A percentile compares a stretch with the other conserved stretches of the same genome.
Evolutionary conservation across 2,888 invertebrate species (phyloP).

Genomic region (Cantharis rufa): DNA sequence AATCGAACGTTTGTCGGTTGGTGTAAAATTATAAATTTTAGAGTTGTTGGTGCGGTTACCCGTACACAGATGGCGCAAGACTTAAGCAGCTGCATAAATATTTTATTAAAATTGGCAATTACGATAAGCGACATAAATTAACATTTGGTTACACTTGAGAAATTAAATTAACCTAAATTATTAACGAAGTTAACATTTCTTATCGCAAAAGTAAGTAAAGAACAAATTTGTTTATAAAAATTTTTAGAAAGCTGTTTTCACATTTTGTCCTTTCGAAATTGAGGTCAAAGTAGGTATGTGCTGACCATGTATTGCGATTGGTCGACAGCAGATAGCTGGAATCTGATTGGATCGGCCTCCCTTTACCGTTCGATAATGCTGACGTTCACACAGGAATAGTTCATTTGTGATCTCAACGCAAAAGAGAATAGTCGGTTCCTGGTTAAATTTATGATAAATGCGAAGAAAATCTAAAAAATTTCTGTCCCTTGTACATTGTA

Average conservation of each 20-base stretch:
- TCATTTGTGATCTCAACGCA: slow-evolving; percentile 58
- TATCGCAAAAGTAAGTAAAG: too few relatives aligned
- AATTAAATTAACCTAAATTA: not conserved
- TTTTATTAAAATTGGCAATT: not conserved
- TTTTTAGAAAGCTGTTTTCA: not conserved
- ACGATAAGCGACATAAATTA: not conserved
- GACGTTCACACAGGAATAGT: slow-evolving; percentile 45
- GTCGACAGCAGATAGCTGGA: slow-evolving; percentile 28
- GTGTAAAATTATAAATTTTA: not conserved
- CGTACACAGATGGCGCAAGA: not conserved
- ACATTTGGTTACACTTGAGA: not conserved
- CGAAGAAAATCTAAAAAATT: slow-evolving; percentile 51
- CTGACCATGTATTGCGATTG: slow-evolving; percentile 39
- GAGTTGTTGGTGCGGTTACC: not conserved
- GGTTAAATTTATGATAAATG: slow-evolving; percentile 49
- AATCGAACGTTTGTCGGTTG: not conserved
- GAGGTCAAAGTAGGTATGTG: not conserved
- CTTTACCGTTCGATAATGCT: slow-evolving; percentile 43
- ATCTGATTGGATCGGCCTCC: slow-evolving; percentile 43
- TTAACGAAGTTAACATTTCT: not conserved
- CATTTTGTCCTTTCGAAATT: slow-evolving; percentile 17
- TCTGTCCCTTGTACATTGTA: slow-evolving; percentile 53
- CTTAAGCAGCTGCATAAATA: not conserved
- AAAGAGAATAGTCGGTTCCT: slow-evolving; percentile 55
- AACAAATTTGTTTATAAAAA: not conserved